Conservation (phyloP, 2,888 invertebrate species). For the Eristalis arbustorum region DNA sequence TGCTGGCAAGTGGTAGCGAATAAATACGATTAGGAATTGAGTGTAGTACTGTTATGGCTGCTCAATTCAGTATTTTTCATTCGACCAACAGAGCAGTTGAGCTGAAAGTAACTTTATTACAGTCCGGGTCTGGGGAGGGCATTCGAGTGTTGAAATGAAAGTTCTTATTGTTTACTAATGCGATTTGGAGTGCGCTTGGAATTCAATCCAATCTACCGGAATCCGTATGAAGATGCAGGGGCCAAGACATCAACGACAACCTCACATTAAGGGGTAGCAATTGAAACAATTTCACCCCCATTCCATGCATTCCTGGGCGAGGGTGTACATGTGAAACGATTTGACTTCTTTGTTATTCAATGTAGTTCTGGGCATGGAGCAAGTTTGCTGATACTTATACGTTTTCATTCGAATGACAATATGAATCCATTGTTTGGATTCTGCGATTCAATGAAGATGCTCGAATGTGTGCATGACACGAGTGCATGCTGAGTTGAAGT, state of each 20-base stretch:
- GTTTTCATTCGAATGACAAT: background rate
- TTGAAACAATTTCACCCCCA: conserved; percentile 1
- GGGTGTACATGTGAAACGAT: background rate
- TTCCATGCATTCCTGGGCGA: background rate
- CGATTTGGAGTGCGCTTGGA: conserved; percentile 36
- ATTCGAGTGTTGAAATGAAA: conserved; percentile 10
- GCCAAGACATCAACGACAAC: conserved; percentile 5
- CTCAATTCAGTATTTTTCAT: conserved; percentile 5
- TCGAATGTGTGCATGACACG: background rate
- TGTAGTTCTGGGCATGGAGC: background rate
- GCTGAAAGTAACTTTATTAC: conserved; percentile 20
- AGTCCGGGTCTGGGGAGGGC: background rate
- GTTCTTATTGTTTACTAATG: conserved; percentile 26
- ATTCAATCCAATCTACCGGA: conserved; percentile 42
- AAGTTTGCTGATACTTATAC: background rate
- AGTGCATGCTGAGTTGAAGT: background rate
- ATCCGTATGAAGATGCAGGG: conserved; percentile 20
- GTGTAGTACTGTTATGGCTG: conserved; percentile 31
- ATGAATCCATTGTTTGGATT: background rate
- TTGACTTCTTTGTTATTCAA: background rate
- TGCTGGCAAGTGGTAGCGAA: conserved; percentile 3
- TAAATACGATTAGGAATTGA: conserved; percentile 31
- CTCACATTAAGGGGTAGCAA: conserved; percentile 3
- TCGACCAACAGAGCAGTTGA: conserved; percentile 4
- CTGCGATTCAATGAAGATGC: background rate